Percentiles rank a stretch among this genome's conserved stretches.
Conservation (phyloP, 1,140 invertebrate genomes). For the Orchesella cincta region DNA sequence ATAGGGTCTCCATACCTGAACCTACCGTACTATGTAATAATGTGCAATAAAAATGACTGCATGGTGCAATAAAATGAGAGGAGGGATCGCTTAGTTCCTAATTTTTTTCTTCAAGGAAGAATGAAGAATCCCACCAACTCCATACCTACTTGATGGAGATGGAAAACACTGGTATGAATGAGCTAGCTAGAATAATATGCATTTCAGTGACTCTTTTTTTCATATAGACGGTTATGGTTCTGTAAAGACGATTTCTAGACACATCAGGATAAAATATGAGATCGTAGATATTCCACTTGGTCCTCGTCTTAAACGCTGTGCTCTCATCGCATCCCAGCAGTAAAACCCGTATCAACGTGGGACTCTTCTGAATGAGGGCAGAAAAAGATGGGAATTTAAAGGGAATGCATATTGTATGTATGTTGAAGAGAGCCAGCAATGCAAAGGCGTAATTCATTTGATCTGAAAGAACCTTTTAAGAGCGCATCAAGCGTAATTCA, state of each 20-base stretch:
- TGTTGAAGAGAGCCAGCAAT: not conserved
- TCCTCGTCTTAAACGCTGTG: not conserved
- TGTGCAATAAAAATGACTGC: conserved; percentile 17
- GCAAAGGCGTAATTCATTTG: not conserved
- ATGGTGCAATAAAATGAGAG: conserved; percentile 9
- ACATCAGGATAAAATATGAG: conserved; percentile 4
- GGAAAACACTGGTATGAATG: too few species aligned
- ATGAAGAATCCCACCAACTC: too few species aligned
- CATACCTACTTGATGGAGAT: too few species aligned
- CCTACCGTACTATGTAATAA: conserved; percentile 12
- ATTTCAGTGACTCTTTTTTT: too few species aligned
- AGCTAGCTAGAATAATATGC: too few species aligned
- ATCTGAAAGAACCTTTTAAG: conserved; percentile 20
- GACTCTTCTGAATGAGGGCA: not conserved
- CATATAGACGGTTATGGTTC: too few species aligned
- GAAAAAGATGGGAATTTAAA: too few species aligned
- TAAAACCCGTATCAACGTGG: too few species aligned
- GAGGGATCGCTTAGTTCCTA: not conserved
- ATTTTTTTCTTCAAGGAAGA: conserved; percentile 15
- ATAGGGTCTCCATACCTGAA: conserved; percentile 17
- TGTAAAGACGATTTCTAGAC: too few species aligned
- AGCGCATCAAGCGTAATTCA: not conserved
- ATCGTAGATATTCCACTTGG: conserved; percentile 2
- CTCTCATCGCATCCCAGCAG: too few species aligned
- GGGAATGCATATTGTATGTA: not conserved